Conservation (phyloP, 2,797 vertebrate genomes). For the Tokudaia muenninki region DNA sequence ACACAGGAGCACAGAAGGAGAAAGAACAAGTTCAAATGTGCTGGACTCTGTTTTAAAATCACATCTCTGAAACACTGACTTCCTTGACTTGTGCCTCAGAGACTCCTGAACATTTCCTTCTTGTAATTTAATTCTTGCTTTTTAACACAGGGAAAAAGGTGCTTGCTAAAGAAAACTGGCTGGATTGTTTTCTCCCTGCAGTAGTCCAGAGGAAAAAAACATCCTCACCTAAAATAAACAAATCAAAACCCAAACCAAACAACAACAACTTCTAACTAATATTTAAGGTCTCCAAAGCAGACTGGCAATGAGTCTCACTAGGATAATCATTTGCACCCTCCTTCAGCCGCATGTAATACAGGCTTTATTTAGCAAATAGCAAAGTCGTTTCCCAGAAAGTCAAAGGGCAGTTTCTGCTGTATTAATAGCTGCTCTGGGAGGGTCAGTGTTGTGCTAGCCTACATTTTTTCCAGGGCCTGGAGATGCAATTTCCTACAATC, state of each 20-base stretch:
- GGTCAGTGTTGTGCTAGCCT: conserved; percentile 90
- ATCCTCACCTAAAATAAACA: conserved; percentile 64
- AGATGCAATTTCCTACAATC: conserved; percentile 93
- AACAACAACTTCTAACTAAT: conserved; percentile 66
- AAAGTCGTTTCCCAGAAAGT: conserved; percentile 88
- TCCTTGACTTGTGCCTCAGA: conserved; percentile 61
- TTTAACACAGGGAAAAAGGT: conserved; percentile 45
- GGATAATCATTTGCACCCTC: conserved; percentile 86
- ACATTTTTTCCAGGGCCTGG: conserved; percentile 90
- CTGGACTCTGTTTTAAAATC: conserved; percentile 51
- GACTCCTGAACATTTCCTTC: conserved; percentile 53
- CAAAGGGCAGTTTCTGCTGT: conserved; percentile 90
- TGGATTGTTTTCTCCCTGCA: conserved; percentile 31
- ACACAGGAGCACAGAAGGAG: background rate
- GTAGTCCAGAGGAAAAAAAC: background rate
- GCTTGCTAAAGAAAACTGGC: conserved; percentile 60
- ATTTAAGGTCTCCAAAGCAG: conserved; percentile 82
- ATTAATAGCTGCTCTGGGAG: conserved; percentile 91
- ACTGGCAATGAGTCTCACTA: conserved; percentile 76
- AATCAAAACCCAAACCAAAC: conserved; percentile 47
- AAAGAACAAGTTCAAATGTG: background rate
- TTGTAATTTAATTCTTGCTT: conserved; percentile 64
- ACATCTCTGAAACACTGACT: conserved; percentile 67
- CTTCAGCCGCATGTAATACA: conserved; percentile 88
- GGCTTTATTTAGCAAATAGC: conserved; percentile 90